These are phyloP conservation scores for Ellobius talpinus DNA, from an alignment of 2,113 vertebrate genomes.

Conservation along the genomic window DNA sequence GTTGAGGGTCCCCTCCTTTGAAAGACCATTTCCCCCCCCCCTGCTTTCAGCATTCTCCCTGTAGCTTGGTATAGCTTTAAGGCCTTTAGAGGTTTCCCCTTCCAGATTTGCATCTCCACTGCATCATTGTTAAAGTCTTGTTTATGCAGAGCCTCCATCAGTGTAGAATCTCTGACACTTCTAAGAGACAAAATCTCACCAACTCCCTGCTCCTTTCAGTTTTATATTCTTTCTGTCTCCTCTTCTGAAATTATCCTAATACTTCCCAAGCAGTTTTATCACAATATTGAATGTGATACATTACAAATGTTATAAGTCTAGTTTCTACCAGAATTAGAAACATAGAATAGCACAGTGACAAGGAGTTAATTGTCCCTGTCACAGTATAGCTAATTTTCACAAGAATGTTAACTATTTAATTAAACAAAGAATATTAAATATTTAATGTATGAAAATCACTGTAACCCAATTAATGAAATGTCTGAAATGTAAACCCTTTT, in stretches of 20 bases:
- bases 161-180: not conserved
- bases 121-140: too few relatives aligned
- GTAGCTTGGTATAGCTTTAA: not conserved
- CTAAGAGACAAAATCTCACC: not conserved
- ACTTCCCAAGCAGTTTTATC: not conserved
- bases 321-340: not conserved
- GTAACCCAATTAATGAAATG: not conserved
- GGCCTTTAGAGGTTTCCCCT: too few relatives aligned
- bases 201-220: not conserved
- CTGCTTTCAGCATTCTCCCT: not conserved
- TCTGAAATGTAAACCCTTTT: not conserved
- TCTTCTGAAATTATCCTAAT: not conserved
- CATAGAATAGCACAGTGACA: not conserved
- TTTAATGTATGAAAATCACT: constrained; percentile 30
- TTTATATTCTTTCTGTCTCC: not conserved
- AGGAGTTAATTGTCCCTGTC: not conserved
- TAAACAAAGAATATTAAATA: not conserved
- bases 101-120: too few relatives aligned
- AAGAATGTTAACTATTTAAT: not conserved
- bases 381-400: not conserved
- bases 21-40: not conserved
- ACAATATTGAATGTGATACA: not conserved
- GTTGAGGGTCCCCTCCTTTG: not conserved
- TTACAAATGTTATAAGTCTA: not conserved
- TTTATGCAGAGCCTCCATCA: not conserved